Base-by-base conservation (phyloP, 2,113 vertebrate genomes). In the Rhinolophus ferrumequinum region DNA sequence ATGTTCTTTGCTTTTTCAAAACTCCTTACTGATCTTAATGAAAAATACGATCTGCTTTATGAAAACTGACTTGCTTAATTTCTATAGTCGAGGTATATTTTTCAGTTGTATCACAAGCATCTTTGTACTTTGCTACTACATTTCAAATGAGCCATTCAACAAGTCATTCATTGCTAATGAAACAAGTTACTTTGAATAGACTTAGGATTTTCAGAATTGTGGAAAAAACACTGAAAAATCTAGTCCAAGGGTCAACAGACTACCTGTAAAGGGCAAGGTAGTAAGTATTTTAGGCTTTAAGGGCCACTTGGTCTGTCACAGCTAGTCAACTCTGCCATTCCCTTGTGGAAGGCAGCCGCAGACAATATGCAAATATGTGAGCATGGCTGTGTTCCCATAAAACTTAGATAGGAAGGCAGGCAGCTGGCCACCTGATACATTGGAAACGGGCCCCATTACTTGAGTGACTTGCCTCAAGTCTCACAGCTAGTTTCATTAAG, bases 1-100 rank as follows among this genome's bases (percentile, higher is more conserved):
- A 16, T 35, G 30, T 50, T 85, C 41, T 96, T 91, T 62, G 38
- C 33, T 60, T 88, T 95, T 89, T 91, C 24, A 75, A 33, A 26
- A 60, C 22, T 72, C 28, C 44, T 56, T 66, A 66, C 3, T 10
- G 13, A 94, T 24, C 33, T 52, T 84, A 79, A 54, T 13, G 33
- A 38, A 75, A 52, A 60, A 26, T 6, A 54, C 18, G 38, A 64
- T 56, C n/a, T 93, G 4, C 33, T 93, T 88, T 69, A 62, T 69
- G 26, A 94, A 94, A 86, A 66, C 30, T 33, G 33, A 64, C 15
- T 44, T 73, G 11, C 22, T 70, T 56, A 54, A 79, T 22, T 44
- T 77, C 5, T 47, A 13, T 0, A 3, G 0, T 47, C 7, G 75
- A 89, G 5, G 19, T 62, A 3, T 5, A 41, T 41, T 76, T 44